A percentile compares a stretch with the other conserved stretches of the same genome.
These are phyloP conservation scores for Zaprionus lachaisei DNA, from an alignment of 1,140 invertebrate species.

Conservation along the genomic window DNA sequence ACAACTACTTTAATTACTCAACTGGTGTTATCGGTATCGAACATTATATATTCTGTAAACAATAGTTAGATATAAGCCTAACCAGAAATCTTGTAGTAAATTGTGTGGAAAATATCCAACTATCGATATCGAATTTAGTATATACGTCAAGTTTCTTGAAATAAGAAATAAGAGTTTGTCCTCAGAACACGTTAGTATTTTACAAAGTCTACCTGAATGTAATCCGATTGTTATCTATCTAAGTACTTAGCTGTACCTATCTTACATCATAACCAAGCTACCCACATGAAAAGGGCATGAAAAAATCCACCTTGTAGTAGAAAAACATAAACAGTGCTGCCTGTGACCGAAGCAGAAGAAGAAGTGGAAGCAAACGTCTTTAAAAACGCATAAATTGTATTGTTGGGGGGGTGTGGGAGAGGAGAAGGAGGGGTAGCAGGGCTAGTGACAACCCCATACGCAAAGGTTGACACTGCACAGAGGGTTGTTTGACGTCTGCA, in stretches of 20 bases:
- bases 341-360: conserved; percentile 13
- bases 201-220: no score
- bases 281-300: conserved; percentile 4
- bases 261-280: background rate
- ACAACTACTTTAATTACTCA: no score
- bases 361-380: conserved; percentile 44
- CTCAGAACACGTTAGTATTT: no score
- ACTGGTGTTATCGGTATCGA: no score
- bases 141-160: no score
- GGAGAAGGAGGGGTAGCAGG: conserved; percentile 1
- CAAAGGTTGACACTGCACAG: conserved; percentile 38
- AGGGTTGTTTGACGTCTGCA: conserved; percentile 47
- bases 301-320: conserved; percentile 19
- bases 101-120: no score
- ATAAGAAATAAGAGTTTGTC: no score
- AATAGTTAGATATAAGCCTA: no score
- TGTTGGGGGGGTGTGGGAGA: conserved; percentile 31
- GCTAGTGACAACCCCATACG: background rate
- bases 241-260: background rate
- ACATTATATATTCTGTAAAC: no score
- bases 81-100: no score
- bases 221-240: background rate
- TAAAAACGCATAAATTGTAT: conserved; percentile 80
- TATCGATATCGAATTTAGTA: no score
- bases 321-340: conserved; percentile 31